phyloP scores from a whole-genome alignment of 2,797 vertebrate species.

The Myotis planiceps region DNA sequence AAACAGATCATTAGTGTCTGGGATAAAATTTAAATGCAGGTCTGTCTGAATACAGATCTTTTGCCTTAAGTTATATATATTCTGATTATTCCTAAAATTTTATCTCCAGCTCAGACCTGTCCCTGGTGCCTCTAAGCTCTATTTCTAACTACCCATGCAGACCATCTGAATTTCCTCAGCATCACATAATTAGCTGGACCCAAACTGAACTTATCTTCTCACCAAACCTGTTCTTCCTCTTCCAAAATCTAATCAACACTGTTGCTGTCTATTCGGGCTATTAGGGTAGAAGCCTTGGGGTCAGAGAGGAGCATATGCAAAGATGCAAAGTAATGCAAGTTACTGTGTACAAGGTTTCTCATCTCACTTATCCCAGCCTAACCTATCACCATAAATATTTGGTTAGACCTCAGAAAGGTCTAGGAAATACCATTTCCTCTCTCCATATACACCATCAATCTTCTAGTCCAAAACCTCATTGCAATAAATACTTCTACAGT shows the following conservation, averaged over 20 bases:
- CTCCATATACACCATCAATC: neutral
- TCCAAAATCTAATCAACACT: conserved; percentile 29
- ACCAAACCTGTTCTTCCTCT: conserved; percentile 34
- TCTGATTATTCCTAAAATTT: conserved; percentile 40
- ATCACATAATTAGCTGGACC: conserved; percentile 33
- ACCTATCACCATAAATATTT: neutral
- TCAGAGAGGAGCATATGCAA: neutral
- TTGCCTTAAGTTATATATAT: neutral
- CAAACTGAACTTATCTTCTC: conserved; percentile 34
- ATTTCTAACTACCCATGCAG: neutral
- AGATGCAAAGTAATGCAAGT: conserved; percentile 15
- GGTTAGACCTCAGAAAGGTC: neutral
- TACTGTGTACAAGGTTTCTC: neutral
- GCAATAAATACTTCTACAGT: neutral
- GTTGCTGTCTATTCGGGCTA: neutral
- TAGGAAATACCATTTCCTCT: neutral
- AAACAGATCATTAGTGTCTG: neutral
- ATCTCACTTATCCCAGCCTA: neutral
- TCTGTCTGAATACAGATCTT: neutral
- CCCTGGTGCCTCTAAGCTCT: conserved; percentile 3
- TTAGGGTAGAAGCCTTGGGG: neutral
- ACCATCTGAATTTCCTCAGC: neutral
- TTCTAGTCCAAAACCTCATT: conserved; percentile 1
- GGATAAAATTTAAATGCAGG: conserved; percentile 21
- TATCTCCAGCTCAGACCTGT: neutral